Base-by-base conservation (phyloP, 2,888 invertebrate species). In the Lycophotia porphyrea region DNA sequence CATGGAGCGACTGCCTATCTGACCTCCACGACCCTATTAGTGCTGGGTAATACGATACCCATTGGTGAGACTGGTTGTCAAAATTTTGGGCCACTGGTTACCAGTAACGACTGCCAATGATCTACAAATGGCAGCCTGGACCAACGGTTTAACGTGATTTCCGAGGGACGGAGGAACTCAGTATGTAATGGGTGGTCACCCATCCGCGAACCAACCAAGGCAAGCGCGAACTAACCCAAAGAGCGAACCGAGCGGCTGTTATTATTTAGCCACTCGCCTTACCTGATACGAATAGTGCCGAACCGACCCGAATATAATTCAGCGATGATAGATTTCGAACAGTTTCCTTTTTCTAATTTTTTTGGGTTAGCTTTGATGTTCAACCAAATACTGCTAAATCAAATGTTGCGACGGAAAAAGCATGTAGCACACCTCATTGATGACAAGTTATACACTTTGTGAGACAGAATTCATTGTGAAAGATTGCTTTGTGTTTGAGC, bases 401-500 rank as follows among this genome's bases (percentile, higher is more conserved):
- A 15, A 39, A 63, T 36, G 11, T 36, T n/a, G 15, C 39, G 36
- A n/a, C n/a, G 3, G 8, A 63, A 39, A 13, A 61, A 13, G 24
- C 11, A 5, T 24, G 5, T 5, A n/a, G 64, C 71, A 68, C 67
- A 39, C 49, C 34, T 68, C 39, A n/a, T 36, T 31, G 58, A 58
- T 47, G 65, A 74, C 61, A 78, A 73, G 63, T 70, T 44, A 58
- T 13, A 75, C 52, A 72, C 70, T 68, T 34, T 52, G 27, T 39
- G 49, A 21, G 36, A 71, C 67, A 67, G 34, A 70, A 47, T 42
- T 60, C 67, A 69, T 74, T 60, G 71, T 70, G 63, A 74, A 71
- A 76, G 67, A 80, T 71, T 67, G 75, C 68, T 31, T 5, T 64
- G 44, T 58, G 27, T 76, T 73, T 55, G 60, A 71, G n/a, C 31